Percentiles rank a stretch among this genome's conserved stretches.
phyloP scores from a whole-genome alignment of 1,140 invertebrate species.

The Apis dorsata region DNA sequence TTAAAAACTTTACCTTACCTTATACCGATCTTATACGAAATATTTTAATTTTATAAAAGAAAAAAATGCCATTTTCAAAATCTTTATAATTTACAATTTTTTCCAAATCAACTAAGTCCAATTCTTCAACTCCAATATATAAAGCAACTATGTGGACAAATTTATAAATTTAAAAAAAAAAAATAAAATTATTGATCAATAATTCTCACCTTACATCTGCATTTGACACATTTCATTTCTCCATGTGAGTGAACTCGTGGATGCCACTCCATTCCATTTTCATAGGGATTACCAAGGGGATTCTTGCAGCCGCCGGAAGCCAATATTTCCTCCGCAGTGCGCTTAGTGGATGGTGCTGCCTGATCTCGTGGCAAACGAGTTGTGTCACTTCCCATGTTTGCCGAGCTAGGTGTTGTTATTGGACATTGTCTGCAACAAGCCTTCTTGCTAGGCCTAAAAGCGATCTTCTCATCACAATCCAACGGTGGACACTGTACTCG shows the following conservation, averaged over 20 bases:
- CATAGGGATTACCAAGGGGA: constrained; percentile 84
- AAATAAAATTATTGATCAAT: background rate
- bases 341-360: constrained; percentile 68
- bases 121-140: background rate
- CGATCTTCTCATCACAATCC: constrained; percentile 85
- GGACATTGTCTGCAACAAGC: constrained; percentile 90
- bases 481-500: constrained; percentile 87
- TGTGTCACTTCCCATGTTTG: constrained; percentile 61
- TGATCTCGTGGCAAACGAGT: constrained; percentile 69
- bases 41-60: background rate
- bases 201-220: constrained; percentile 88
- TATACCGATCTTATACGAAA: background rate
- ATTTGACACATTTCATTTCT: constrained; percentile 92
- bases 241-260: constrained; percentile 90
- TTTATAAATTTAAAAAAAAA: background rate
- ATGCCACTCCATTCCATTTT: constrained; percentile 93
- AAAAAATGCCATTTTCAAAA: background rate
- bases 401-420: constrained; percentile 79
- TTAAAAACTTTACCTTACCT: too few species aligned
- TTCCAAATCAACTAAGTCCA: too few species aligned
- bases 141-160: background rate
- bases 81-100: background rate
- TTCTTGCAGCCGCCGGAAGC: constrained; percentile 89
- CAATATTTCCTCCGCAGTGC: constrained; percentile 84
- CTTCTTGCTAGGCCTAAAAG: constrained; percentile 86